Evolutionary conservation across 37 sponge, comb jelly and placozoan species (phyloP).

Genomic region (Haliclona indistincta): DNA sequence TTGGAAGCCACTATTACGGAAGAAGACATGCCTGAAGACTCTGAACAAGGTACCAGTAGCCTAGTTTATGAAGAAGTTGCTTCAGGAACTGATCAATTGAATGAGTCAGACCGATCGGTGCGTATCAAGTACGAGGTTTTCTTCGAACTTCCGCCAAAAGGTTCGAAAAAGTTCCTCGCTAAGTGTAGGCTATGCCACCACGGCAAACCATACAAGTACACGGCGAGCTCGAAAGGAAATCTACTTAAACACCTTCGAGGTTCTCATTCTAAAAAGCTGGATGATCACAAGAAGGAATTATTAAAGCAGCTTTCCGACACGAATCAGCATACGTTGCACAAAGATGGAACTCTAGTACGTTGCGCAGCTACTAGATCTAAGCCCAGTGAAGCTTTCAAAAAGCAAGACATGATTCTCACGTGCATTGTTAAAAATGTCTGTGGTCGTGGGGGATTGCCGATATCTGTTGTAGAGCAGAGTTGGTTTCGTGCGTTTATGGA

Average conservation of each 20-base stretch:
- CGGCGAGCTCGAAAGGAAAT: not conserved
- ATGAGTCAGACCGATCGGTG: not conserved
- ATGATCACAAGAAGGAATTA: not conserved
- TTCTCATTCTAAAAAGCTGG: not conserved
- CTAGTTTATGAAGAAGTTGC: not conserved
- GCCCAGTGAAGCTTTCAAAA: constrained; percentile 2
- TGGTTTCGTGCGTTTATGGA: constrained; percentile 6
- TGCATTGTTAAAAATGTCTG: constrained; percentile 2
- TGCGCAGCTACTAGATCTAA: not conserved
- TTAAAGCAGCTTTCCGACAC: not conserved
- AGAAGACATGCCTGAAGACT: not conserved
- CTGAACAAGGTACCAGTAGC: not conserved
- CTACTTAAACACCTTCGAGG: constrained; percentile 3
- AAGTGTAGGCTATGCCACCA: not conserved
- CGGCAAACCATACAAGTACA: constrained; percentile 4
- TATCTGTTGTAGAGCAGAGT: constrained; percentile 3
- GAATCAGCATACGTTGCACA: not conserved
- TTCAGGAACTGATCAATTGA: not conserved
- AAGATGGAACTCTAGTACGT: not conserved
- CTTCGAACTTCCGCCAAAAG: not conserved
- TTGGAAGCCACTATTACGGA: too few relatives aligned
- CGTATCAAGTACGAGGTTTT: not conserved
- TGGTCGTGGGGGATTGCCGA: not conserved
- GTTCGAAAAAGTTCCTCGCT: not conserved
- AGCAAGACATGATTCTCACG: not conserved